These are phyloP conservation scores for Drosophila multiciliata DNA, from an alignment of 2,888 invertebrate species.

Conservation along the genomic window DNA sequence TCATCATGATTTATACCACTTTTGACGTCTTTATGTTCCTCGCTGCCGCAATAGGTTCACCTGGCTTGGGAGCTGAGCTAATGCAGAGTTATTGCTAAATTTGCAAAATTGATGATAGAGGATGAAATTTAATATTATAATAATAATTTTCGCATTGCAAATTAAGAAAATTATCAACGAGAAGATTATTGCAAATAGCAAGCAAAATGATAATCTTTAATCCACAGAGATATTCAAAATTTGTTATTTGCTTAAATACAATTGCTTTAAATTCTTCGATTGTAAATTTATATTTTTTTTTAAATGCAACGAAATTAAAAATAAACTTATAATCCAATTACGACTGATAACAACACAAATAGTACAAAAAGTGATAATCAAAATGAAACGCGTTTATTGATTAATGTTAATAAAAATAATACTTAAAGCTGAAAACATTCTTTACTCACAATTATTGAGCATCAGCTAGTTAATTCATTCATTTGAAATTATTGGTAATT, in stretches of 20 bases:
- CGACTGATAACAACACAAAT: background rate
- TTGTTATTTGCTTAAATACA: background rate
- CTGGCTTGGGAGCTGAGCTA: slow-evolving; percentile 60
- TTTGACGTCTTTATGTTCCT: slow-evolving; percentile 85
- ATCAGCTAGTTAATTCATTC: background rate
- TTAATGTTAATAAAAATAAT: background rate
- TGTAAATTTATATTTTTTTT: background rate
- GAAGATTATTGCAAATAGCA: slow-evolving; percentile 57
- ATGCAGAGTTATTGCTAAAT: slow-evolving; percentile 60
- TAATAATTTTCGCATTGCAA: no score
- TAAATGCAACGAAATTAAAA: background rate
- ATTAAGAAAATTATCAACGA: slow-evolving; percentile 41
- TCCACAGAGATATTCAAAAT: background rate
- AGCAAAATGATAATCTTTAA: slow-evolving; percentile 55
- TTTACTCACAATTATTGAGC: background rate
- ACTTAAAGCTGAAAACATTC: background rate
- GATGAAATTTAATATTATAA: no score
- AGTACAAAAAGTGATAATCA: background rate
- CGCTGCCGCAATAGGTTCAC: slow-evolving; percentile 77
- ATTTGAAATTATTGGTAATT: slow-evolving; percentile 2
- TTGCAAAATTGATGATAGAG: slow-evolving; percentile 53
- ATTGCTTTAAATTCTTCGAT: background rate
- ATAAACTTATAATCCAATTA: background rate
- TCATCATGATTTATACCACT: slow-evolving; percentile 87
- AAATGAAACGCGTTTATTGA: background rate